Base-by-base conservation (phyloP, 92 coral and sea anemone species). In the Epizoanthus illoricatus region DNA sequence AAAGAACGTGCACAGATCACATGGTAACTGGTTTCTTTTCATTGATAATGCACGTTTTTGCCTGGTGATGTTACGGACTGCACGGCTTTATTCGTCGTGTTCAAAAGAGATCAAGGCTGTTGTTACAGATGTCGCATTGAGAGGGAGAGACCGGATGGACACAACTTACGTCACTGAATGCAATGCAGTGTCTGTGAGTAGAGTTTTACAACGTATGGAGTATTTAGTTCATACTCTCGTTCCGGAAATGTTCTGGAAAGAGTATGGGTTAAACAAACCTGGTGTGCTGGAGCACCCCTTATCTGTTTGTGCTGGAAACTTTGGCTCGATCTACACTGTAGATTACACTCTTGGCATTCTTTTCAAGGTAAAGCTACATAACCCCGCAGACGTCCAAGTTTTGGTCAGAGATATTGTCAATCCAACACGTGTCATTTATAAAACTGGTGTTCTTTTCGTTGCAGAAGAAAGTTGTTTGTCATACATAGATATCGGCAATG, bases 211-310 rank as follows among this genome's bases (percentile, higher is more conserved):
- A 39, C 40, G 64, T 5, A 85, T 85, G 84, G 84, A 40, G 15
- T 79, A 15, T 20, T 65, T 69, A 0, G 88, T 85, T 63, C 88
- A 79, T 56, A 83, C 69, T 4, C 2, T 75, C 24, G 87, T 85
- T 2, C 85, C 88, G 0, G 80, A 79, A 80, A 85, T 85, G 85
- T 79, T 69, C 24, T 85, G 88, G 88, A 79, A 85, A 61, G 88
- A 85, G 4, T 85, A 85, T 62, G 80, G 85, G 17, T 15, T 79
- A 9, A 85, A 69, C 74, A 84, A 67, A 67, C 83, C 36, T 2
- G 87, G 83, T 3, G 83, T 84, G 16, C 10, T 40, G 3, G 41
- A 18, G 3, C 87, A 84, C 47, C 87, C 87, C 16, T 65, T 75
- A 52, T 75, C 70, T 54, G 83, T 75, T 23, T 84, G 78, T 72